Base-by-base conservation (phyloP, 92 coral and sea anemone species). In the Actinernus sp. region DNA sequence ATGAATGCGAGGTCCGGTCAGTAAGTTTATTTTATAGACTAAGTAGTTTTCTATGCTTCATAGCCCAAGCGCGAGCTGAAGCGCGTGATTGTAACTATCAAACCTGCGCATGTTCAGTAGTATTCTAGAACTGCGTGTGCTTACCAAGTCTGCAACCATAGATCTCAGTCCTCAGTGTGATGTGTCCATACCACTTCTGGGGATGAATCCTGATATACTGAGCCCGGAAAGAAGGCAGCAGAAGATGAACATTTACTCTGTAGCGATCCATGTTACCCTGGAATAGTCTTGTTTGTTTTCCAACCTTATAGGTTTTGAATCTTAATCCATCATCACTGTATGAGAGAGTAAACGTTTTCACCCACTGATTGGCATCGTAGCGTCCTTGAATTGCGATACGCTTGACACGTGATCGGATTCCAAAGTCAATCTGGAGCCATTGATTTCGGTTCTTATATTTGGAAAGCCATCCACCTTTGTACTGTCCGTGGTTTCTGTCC, bases 381-480 rank as follows among this genome's bases (percentile, higher is more conserved):
- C 79, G 78, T 19, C 78, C 92, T 38, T 86, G 92, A 26, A 78
- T 81, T 4, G 88, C 82, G 5, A 86, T 65, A 13, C 78, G 74
- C 40, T 80, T 82, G 3, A 86, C 68, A 14, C 88, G 67, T 5
- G 92, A 22, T 12, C 63, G 58, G 7, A 70, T 59, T 27, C 80
- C 88, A 31, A 86, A 54, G 66, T 86, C 88, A 68, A 69, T 45
- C 41, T 86, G 89, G 16, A 81, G 29, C 83, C 83, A 86, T 65
- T 81, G 87, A 16, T 61, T 52, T 19, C 47, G 59, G 26, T 81
- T 82, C 7, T 43, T 50, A 44, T 30, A 16, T 34, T 45, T 47
- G 28, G 88, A 40, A 17, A 81, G 16, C 92, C 92, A 86, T 20
- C 78, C 88, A 44, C 83, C 92, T 38, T 69, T 36, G 0, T 29